Evolutionary conservation across 1,140 invertebrate species (phyloP), one percentile per base, ranked within the genome.

Genomic region (Tetragnatha versicolor): DNA sequence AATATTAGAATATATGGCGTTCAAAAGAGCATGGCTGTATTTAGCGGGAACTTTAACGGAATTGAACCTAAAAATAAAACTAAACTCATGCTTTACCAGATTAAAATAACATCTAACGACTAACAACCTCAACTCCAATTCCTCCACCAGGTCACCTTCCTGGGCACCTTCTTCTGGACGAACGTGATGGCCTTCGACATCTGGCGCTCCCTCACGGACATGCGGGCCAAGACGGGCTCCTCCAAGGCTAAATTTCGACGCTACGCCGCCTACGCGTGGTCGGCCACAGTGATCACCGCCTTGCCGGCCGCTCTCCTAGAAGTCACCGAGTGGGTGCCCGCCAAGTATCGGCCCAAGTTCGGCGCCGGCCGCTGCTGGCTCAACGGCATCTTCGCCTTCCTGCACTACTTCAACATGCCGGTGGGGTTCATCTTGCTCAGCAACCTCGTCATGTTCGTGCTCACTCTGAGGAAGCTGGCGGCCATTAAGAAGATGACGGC

Each of bases 401-500:
- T 58, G 6, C 65, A 63, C 3, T 82, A 82, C n/a, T 82, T 82
- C 39, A 82, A 81, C 33, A n/a, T 77, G 17, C 83, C 83, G 5
- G 79, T 83, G 9, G 81, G 79, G 33, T 12, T 83, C 0, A 87
- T 91, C 3, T 75, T 87, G 0, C 35, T 83, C 1, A 70, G 6
- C 17, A 90, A 91, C 73, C 84, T 88, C 78, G 69, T 88, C 0
- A 84, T 91, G 42, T 90, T 89, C 81, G 45, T 86, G 2, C 81
- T 90, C 78, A 90, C 89, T 0, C 87, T 85, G 0, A 81, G 73
- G 25, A 82, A 82, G 27, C 81, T 87, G 45, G 69, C 82, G 25
- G 61, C 80, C 61, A 79, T 85, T 20, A 81, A 82, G 66, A 76
- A 83, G 60, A 84, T 33, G 81, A 83, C 85, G 9, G 61, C 37